Evolutionary conservation across 1,140 invertebrate genomes (phyloP).

Genomic region (Solen grandis): DNA sequence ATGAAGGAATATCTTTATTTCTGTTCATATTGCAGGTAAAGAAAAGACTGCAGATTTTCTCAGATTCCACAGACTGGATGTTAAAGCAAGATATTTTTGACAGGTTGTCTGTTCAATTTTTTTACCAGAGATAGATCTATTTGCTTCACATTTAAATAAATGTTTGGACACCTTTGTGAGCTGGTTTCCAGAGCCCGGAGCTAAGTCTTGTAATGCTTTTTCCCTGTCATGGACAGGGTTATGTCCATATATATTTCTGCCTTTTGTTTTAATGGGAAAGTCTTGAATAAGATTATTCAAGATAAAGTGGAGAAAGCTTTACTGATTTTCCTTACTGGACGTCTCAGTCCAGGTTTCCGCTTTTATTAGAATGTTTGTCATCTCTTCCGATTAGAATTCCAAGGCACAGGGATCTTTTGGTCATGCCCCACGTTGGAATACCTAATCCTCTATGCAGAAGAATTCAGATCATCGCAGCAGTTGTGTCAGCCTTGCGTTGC

Average conservation of each 20-base stretch:
- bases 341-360: conserved; percentile 46
- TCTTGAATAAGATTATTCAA: conserved; percentile 50
- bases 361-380: conserved; percentile 23
- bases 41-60: conserved; percentile 51
- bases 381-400: conserved; percentile 35
- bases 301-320: conserved; percentile 43
- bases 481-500: conserved; percentile 35
- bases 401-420: conserved; percentile 34
- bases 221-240: conserved; percentile 28
- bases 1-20: conserved; percentile 32
- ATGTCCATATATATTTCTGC: conserved; percentile 48
- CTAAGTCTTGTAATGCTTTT: conserved; percentile 58
- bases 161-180: conserved; percentile 52
- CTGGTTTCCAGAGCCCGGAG: conserved; percentile 58
- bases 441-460: conserved; percentile 37
- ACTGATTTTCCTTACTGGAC: conserved; percentile 49
- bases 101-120: conserved; percentile 5
- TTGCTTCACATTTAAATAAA: conserved; percentile 60
- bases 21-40: conserved; percentile 36
- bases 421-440: conserved; percentile 11
- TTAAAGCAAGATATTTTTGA: conserved; percentile 54
- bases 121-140: conserved; percentile 58
- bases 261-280: conserved; percentile 57
- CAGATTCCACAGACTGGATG: conserved; percentile 14
- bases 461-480: conserved; percentile 28